Percentiles rank a stretch among this genome's conserved stretches.
These are phyloP conservation scores for Leptestheria dahalacensis DNA, from an alignment of 1,140 invertebrate genomes.

Conservation along the genomic window DNA sequence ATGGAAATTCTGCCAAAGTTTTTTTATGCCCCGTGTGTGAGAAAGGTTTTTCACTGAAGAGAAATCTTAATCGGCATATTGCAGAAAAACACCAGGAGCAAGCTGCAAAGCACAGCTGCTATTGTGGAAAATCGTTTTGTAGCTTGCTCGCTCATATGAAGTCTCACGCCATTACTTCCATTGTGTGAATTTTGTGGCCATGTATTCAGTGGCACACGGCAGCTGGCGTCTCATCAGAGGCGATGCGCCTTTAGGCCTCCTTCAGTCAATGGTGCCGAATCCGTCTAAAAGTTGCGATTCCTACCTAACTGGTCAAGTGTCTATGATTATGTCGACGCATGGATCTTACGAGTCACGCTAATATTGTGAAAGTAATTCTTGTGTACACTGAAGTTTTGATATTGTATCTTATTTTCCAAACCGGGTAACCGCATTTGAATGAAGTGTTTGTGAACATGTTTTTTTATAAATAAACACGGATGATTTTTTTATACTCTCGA, in stretches of 20 bases:
- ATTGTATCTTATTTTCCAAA: no score
- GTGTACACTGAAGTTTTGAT: no score
- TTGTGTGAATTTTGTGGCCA: not conserved
- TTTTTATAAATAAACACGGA: not conserved
- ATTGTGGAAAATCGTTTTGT: not conserved
- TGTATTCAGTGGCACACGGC: not conserved
- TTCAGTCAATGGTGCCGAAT: not conserved
- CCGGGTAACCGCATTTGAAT: no score
- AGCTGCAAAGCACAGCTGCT: not conserved
- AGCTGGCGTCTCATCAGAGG: no score
- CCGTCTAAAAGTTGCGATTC: no score
- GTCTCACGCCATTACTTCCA: not conserved
- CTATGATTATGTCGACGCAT: no score
- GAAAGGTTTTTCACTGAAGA: not conserved
- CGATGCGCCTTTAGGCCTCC: no score
- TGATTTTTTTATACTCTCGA: not conserved
- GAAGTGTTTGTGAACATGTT: no score
- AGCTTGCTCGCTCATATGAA: not conserved
- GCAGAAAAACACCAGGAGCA: not conserved
- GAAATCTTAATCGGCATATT: not conserved
- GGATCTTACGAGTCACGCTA: no score
- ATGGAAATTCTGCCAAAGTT: no score
- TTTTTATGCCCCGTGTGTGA: not conserved
- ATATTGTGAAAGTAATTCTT: no score
- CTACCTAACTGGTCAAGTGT: no score